These are phyloP conservation scores for Larimichthys polyactis DNA, from an alignment of 2,113 vertebrate species.

Conservation along the genomic window DNA sequence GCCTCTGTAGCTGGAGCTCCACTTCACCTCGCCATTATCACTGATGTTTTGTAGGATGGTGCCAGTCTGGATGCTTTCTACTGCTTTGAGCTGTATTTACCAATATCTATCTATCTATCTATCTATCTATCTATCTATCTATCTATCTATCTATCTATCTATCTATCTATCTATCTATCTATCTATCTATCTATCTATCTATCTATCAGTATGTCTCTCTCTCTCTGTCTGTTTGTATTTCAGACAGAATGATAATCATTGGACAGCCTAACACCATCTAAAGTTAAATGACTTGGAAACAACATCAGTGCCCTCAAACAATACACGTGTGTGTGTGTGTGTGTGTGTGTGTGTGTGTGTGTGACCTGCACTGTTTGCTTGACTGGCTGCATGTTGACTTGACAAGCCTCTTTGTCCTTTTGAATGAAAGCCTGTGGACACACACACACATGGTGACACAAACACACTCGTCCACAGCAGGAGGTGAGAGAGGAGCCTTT, in stretches of 20 bases:
- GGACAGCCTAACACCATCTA: constrained; percentile 46
- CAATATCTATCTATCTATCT: too few species aligned
- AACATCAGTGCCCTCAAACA: constrained; percentile 43
- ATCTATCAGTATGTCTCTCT: background rate
- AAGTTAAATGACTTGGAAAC: constrained; percentile 74
- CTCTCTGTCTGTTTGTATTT: constrained; percentile 24
- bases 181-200: background rate
- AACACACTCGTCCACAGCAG: constrained; percentile 39
- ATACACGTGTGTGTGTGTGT: constrained; percentile 30
- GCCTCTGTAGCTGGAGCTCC: too few species aligned
- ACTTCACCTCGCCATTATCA: too few species aligned
- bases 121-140: too few species aligned
- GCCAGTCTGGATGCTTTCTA: too few species aligned
- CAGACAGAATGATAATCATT: constrained; percentile 53
- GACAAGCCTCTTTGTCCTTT: constrained; percentile 70
- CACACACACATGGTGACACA: constrained; percentile 14
- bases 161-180: background rate
- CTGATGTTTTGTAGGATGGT: too few species aligned
- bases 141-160: background rate
- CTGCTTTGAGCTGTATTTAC: too few species aligned
- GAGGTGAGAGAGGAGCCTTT: constrained; percentile 61
- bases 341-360: constrained; percentile 11
- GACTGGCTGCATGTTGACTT: constrained; percentile 63
- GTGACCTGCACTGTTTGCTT: constrained; percentile 55
- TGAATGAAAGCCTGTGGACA: constrained; percentile 54